A percentile compares a stretch with the other conserved stretches of the same genome.
phyloP scores from a whole-genome alignment of 64 coral and sea anemone genomes.

The Dendronephthya gigantea region DNA sequence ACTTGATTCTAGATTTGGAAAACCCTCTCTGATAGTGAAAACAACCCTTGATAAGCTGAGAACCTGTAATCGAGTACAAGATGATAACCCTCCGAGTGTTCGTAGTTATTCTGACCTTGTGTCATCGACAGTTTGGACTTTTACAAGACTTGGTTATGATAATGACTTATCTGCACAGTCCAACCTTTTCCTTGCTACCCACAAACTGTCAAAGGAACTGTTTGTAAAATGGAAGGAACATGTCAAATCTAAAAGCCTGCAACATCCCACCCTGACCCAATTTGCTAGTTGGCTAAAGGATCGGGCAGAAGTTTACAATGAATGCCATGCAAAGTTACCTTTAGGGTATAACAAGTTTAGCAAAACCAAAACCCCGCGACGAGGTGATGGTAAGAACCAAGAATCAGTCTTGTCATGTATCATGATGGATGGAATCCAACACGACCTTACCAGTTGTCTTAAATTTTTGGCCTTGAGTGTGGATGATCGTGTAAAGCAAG shows the following conservation, averaged over 20 bases:
- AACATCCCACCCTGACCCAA: background rate
- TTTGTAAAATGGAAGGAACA: slow-evolving; percentile 33
- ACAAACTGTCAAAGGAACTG: slow-evolving; percentile 20
- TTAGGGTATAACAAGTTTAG: too few species aligned
- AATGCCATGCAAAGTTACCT: too few species aligned
- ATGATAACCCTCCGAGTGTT: background rate
- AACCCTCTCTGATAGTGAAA: slow-evolving; percentile 20
- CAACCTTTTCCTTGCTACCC: background rate
- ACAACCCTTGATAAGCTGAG: background rate
- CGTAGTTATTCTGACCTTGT: background rate
- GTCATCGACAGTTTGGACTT: slow-evolving; percentile 25
- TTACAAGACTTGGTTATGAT: slow-evolving; percentile 30
- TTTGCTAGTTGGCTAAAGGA: background rate
- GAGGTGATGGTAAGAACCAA: too few species aligned
- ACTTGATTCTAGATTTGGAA: slow-evolving; percentile 31
- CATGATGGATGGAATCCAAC: too few species aligned
- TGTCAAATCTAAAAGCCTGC: background rate
- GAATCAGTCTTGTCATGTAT: too few species aligned
- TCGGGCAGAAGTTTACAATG: too few species aligned
- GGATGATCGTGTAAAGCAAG: too few species aligned
- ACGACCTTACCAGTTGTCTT: too few species aligned
- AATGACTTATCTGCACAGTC: slow-evolving; percentile 20
- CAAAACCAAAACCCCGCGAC: too few species aligned
- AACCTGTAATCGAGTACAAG: background rate
- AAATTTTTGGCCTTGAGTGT: too few species aligned